Conservation (phyloP, 2,113 vertebrate species). For the Anhinga anhinga region DNA sequence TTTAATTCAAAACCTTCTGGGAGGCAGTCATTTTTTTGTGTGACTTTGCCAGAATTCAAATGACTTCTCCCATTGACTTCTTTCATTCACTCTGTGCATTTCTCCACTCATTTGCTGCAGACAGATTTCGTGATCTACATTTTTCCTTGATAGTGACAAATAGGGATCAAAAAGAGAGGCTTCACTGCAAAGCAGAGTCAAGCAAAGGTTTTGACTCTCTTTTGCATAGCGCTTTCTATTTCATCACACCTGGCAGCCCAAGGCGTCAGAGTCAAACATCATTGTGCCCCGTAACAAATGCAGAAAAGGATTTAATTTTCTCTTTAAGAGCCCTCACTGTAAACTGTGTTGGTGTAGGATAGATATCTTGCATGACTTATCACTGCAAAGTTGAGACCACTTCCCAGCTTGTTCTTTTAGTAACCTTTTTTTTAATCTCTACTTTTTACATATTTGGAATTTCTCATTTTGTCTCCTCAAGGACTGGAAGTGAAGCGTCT, state of each 20-base stretch:
- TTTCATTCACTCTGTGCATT: not conserved
- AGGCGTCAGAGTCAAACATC: not conserved
- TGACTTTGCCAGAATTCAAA: not conserved
- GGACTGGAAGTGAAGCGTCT: not conserved
- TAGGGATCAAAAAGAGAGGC: not conserved
- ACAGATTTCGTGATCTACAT: not conserved
- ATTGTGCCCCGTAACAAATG: not conserved
- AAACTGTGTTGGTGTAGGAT: not conserved
- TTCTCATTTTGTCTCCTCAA: not conserved
- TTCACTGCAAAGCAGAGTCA: not conserved
- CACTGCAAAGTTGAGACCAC: not conserved
- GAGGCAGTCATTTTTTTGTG: not conserved
- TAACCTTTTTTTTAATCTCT: not conserved
- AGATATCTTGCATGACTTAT: not conserved
- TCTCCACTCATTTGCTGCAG: not conserved
- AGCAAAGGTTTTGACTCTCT: not conserved
- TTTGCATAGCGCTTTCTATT: not conserved
- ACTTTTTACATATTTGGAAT: not conserved
- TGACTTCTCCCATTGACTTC: not conserved
- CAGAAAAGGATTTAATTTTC: not conserved
- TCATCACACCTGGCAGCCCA: not conserved
- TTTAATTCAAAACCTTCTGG: not conserved
- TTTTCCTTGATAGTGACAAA: constrained; percentile 21
- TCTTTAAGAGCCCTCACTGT: not conserved
- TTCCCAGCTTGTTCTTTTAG: not conserved